A percentile compares a stretch with the other conserved stretches of the same genome.
These are phyloP conservation scores for Dicyrtoma fusca DNA, from an alignment of 2,888 invertebrate species.

Conservation along the genomic window DNA sequence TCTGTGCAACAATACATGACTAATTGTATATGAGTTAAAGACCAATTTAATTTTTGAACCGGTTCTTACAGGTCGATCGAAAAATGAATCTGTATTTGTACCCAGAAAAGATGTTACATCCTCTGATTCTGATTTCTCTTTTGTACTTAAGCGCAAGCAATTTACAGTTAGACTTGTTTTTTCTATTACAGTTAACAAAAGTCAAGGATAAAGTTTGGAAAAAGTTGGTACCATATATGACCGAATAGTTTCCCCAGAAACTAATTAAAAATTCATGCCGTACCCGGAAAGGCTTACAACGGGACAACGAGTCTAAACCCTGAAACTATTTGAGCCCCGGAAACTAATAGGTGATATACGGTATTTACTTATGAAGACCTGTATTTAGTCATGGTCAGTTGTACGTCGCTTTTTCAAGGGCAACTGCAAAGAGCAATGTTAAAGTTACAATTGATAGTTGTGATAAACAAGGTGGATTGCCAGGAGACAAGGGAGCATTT, in stretches of 20 bases:
- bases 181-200: conserved; percentile 58
- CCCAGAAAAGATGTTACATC: conserved; percentile 53
- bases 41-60: conserved; percentile 40
- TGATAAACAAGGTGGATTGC: too few relatives aligned
- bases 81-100: conserved; percentile 50
- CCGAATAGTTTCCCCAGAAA: too few relatives aligned
- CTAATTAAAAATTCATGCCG: too few relatives aligned
- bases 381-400: conserved; percentile 41
- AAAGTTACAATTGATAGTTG: conserved; percentile 16
- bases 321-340: too few relatives aligned
- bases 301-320: too few relatives aligned
- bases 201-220: conserved; percentile 58
- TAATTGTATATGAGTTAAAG: conserved; percentile 41
- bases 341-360: too few relatives aligned
- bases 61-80: conserved; percentile 35
- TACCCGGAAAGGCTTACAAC: too few relatives aligned
- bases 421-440: conserved; percentile 20
- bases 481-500: too few relatives aligned
- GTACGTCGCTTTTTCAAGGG: conserved; percentile 39
- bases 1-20: conserved; percentile 52
- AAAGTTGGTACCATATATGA: too few relatives aligned
- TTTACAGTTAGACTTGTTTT: conserved; percentile 57
- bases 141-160: conserved; percentile 53
- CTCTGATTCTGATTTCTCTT: conserved; percentile 44
- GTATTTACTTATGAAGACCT: conserved; percentile 41